Evolutionary conservation across 2,888 invertebrate genomes (phyloP).

Genomic region (Digitonthophagus gazella): DNA sequence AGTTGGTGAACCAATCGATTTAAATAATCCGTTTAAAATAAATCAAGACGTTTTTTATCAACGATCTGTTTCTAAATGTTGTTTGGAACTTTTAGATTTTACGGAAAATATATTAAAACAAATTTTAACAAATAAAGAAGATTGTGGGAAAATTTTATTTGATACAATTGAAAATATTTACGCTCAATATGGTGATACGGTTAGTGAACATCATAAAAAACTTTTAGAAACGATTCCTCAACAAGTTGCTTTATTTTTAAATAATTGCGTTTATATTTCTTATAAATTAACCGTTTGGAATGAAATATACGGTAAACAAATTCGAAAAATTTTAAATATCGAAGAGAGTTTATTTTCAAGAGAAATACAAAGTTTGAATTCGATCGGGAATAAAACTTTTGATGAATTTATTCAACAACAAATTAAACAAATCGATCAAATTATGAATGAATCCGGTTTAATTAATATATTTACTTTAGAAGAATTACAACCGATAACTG

Average conservation of each 20-base stretch:
- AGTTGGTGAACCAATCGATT: slow-evolving; percentile 51
- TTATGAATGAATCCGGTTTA: slow-evolving; percentile 71
- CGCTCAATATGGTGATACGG: slow-evolving; percentile 72
- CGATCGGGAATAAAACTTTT: slow-evolving; percentile 69
- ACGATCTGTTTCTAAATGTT: slow-evolving; percentile 59
- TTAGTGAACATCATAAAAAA: slow-evolving; percentile 77
- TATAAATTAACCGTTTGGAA: slow-evolving; percentile 69
- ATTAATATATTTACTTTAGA: slow-evolving; percentile 52
- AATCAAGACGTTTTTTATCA: slow-evolving; percentile 34
- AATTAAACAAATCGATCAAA: slow-evolving; percentile 71
- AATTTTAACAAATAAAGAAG: too few relatives aligned
- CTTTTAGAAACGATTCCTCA: slow-evolving; percentile 82
- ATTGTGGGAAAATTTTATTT: too few relatives aligned
- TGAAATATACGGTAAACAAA: slow-evolving; percentile 63
- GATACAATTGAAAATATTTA: too few relatives aligned
- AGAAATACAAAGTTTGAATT: slow-evolving; percentile 64
- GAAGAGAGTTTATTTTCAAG: slow-evolving; percentile 66
- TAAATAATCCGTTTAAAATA: slow-evolving; percentile 52
- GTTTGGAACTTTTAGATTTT: slow-evolving; percentile 63
- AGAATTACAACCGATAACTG: slow-evolving; percentile 60
- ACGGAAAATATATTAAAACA: slow-evolving; percentile 66
- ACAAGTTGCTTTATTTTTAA: slow-evolving; percentile 83
- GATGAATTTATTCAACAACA: slow-evolving; percentile 74
- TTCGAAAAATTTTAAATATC: slow-evolving; percentile 53
- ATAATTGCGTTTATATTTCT: slow-evolving; percentile 87